Evolutionary conservation across 2,113 vertebrate species (phyloP).

Genomic region (Trematocara marginatum): DNA sequence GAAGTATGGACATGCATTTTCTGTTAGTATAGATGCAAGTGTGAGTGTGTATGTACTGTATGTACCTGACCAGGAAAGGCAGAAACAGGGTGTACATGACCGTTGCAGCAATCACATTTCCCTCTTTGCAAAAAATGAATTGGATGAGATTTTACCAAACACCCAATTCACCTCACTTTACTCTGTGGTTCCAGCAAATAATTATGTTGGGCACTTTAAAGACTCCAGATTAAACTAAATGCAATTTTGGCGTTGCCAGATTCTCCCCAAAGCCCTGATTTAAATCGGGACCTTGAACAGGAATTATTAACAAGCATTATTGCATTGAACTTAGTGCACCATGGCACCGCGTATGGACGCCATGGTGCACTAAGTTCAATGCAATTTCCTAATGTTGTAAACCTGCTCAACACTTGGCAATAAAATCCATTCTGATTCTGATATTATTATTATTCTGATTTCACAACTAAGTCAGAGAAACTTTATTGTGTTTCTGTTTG

Average conservation of each 20-base stretch:
- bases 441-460: too few relatives aligned
- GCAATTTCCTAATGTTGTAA: too few relatives aligned
- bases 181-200: not conserved
- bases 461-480: not conserved
- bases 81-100: not conserved
- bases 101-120: not conserved
- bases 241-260: not conserved
- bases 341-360: too few relatives aligned
- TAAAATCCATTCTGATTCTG: too few relatives aligned
- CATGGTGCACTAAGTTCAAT: too few relatives aligned
- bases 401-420: too few relatives aligned
- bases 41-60: not conserved
- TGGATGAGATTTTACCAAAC: not conserved
- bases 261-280: not conserved
- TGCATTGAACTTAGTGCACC: not conserved
- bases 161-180: not conserved
- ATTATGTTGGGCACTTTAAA: not conserved
- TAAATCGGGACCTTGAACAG: conserved; percentile 62
- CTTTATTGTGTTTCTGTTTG: not conserved
- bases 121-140: not conserved
- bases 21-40: not conserved
- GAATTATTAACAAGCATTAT: not conserved
- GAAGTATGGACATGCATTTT: not conserved
- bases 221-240: not conserved
- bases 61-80: not conserved